Evolutionary conservation across 1,140 invertebrate genomes (phyloP).

Genomic region (Melitaea cinxia): DNA sequence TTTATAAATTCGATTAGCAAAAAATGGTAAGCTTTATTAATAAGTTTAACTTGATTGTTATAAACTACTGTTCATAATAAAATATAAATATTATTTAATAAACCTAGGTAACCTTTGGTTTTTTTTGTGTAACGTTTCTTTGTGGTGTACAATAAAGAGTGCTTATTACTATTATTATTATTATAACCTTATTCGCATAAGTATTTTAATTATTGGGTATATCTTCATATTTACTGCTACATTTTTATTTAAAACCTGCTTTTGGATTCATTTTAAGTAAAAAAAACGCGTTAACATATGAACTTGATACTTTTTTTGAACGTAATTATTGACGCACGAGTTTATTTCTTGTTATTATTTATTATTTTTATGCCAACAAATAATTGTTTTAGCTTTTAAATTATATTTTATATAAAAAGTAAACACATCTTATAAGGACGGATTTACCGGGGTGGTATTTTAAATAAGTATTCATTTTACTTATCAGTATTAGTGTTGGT

Average conservation of each 20-base stretch:
- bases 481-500: too few relatives aligned
- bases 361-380: background rate
- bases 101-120: too few relatives aligned
- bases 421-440: background rate
- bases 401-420: background rate
- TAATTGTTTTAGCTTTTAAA: background rate
- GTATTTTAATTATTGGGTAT: too few relatives aligned
- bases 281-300: background rate
- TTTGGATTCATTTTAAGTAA: background rate
- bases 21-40: background rate
- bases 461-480: too few relatives aligned
- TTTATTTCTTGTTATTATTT: too few relatives aligned
- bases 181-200: too few relatives aligned
- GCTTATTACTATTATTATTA: too few relatives aligned
- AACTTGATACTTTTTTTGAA: background rate
- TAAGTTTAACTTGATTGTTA: background rate
- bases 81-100: too few relatives aligned
- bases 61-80: background rate
- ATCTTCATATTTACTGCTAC: too few relatives aligned
- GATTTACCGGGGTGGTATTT: too few relatives aligned
- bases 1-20: background rate
- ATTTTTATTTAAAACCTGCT: background rate
- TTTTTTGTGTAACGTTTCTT: too few relatives aligned
- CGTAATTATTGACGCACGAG: background rate
- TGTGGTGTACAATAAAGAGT: too few relatives aligned